Evolutionary conservation across 2,888 invertebrate genomes (phyloP).

Genomic region (Ochropleura plecta): DNA sequence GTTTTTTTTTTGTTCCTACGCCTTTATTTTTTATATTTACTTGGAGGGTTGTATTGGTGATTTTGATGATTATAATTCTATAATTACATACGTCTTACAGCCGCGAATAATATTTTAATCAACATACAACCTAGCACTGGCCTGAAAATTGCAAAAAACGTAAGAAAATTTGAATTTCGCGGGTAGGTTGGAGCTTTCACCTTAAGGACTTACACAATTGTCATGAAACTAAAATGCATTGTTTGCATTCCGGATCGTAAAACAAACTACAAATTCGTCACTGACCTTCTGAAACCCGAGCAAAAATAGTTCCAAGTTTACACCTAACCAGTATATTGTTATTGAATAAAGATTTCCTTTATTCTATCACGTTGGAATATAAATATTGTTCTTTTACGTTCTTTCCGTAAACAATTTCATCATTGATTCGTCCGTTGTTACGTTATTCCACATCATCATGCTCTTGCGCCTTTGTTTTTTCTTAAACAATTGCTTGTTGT

Average conservation of each 20-base stretch:
- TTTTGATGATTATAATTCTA: no score
- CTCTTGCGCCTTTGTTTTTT: constrained; percentile 11
- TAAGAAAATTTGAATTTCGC: no score
- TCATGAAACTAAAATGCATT: constrained; percentile 34
- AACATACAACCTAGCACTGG: no score
- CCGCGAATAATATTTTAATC: no score
- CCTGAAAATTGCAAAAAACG: no score
- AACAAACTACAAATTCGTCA: constrained; percentile 27
- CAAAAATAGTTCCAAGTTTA: constrained; percentile 37
- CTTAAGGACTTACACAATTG: neutral
- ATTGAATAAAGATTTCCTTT: constrained; percentile 36
- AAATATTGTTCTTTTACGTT: constrained; percentile 54
- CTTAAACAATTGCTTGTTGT: constrained; percentile 28
- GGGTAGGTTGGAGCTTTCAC: no score
- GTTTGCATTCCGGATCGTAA: constrained; percentile 34
- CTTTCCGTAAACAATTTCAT: constrained; percentile 59
- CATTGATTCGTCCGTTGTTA: constrained; percentile 46
- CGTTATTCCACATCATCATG: constrained; percentile 31
- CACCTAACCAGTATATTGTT: constrained; percentile 19
- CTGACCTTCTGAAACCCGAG: constrained; percentile 18
- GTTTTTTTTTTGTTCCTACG: no score
- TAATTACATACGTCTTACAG: no score
- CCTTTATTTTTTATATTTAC: no score
- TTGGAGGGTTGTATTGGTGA: no score
- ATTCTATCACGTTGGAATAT: constrained; percentile 37